Evolutionary conservation across 2,113 vertebrate species (phyloP), one percentile per base, ranked within the genome.

Genomic region (Oceanodroma tethys): DNA sequence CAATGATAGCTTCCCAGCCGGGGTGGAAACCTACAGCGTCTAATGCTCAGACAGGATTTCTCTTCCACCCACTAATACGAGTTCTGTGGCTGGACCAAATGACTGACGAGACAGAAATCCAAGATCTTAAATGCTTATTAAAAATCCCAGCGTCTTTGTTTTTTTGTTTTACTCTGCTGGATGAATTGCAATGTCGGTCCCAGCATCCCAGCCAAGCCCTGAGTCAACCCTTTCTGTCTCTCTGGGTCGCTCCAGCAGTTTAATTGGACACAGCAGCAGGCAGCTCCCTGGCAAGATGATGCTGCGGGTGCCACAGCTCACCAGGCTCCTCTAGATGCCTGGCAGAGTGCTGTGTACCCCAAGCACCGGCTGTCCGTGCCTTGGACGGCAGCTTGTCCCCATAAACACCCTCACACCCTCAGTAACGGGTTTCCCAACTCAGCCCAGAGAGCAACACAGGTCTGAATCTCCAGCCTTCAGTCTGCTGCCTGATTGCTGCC

Each of bases 81-180:
- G 72, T 79, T 91, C 92, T 94, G 88, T 89, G 95, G 91, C 91
- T 87, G 76, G 83, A 95, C 91, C 91, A 95, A 95, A 79, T 94
- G 94, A 89, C 94, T 42, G 65, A 84, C 5, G 30, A 89, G 96
- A 96, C 86, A 60, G 42, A 81, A 91, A 96, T 95, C 94, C 88
- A 86, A 95, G 83, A 74, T 45, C 66, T 84, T 87, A 91, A 97
- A 89, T 60, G 58, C 91, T 89, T 89, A 87, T 79, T 94, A 87
- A 95, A 94, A 95, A 75, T 60, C 70, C 86, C 73, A 79, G 70
- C 0, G 66, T 81, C 89, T 95, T 91, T 96, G 76, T 81, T 95
- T 87, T 90, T 86, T 56, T 80, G 65, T 84, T 95, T 95, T 8
- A 76, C 38, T 55, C 83, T 36, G 70, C 60, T 79, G 81, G 91